Evolutionary conservation across 2,888 invertebrate species (phyloP), one percentile per base, ranked within the genome.

Genomic region (Eristalis tenax): DNA sequence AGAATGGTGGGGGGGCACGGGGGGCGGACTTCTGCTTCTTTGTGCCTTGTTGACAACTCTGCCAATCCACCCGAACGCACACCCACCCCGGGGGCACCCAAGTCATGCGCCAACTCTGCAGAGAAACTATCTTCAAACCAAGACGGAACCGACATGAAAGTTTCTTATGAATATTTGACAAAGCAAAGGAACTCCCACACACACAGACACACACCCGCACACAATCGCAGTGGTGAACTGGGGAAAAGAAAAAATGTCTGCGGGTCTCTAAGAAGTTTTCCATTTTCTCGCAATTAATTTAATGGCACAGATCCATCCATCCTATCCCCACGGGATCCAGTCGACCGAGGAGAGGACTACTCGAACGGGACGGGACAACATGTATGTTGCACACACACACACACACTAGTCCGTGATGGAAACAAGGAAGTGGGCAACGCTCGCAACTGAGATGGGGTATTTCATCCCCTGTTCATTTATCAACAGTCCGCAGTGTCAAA

Each of bases 241-340:
- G 18, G 50, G 50, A 50, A 50, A 50, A 50, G 50, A 50, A 50
- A 32, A 50, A 50, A 50, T 50, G 50, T 50, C 50, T 59, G 26
- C 50, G 59, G 13, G 64, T 69, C 68, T 65, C 83, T 50, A 78
- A 86, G 86, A 83, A 86, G 83, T 86, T 86, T 86, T 86, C 86
- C 86, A 86, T 86, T 86, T 86, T 83, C 83, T 87, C 56, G 83
- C 87, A 87, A 87, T 87, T 87, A 87, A 80, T 87, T 83, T 87
- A 87, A 87, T 87, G 87, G 87, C 83, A 80, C 79, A 76, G 83
- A 87, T 83, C 69, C 80, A 59, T 50, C 50, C 50, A 50, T 50
- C 50, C 50, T 50, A 71, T 80, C 87, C 83, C 76, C 83, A 83
- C 75, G 83, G 80, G 83, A 87, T 71, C 76, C 75, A 86, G 69